Percentiles rank a stretch among this genome's conserved stretches.
Evolutionary conservation across 2,797 vertebrate genomes (phyloP).

Genomic region (Mallotus villosus): DNA sequence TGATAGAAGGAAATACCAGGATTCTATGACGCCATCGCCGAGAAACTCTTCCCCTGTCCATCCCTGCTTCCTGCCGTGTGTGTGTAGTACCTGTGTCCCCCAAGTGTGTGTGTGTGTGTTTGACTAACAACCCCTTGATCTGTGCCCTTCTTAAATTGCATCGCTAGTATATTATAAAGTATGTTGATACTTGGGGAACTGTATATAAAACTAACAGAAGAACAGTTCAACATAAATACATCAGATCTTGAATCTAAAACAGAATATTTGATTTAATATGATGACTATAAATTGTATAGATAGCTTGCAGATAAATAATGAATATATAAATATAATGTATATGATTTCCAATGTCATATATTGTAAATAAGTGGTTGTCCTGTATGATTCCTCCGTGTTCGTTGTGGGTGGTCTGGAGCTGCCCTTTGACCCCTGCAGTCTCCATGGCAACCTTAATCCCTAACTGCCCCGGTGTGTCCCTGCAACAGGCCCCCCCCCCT

Average conservation of each 20-base stretch:
- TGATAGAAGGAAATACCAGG: slow-evolving; percentile 26
- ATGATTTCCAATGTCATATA: slow-evolving; percentile 39
- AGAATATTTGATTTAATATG: slow-evolving; percentile 49
- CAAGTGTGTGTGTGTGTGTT: slow-evolving; percentile 34
- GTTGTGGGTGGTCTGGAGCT: slow-evolving; percentile 29
- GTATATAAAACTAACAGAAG: slow-evolving; percentile 37
- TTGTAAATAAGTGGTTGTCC: slow-evolving; percentile 57
- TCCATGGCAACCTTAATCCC: neutral
- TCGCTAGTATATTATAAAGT: slow-evolving; percentile 15
- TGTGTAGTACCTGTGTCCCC: slow-evolving; percentile 17
- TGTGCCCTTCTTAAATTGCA: slow-evolving; percentile 5
- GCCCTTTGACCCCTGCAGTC: neutral
- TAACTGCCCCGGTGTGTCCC: neutral
- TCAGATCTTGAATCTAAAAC: slow-evolving; percentile 47
- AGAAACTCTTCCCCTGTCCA: slow-evolving; percentile 62
- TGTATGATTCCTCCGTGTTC: slow-evolving; percentile 19
- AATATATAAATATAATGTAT: slow-evolving; percentile 10
- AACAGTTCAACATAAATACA: slow-evolving; percentile 55
- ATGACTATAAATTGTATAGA: slow-evolving; percentile 61
- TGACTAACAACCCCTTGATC: slow-evolving; percentile 32
- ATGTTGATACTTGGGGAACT: slow-evolving; percentile 34
- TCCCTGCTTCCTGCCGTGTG: slow-evolving; percentile 12
- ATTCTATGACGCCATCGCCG: slow-evolving; percentile 69
- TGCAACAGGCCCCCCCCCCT: no score
- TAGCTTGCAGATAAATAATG: slow-evolving; percentile 44